These are phyloP conservation scores for Alauda arvensis DNA, from an alignment of 2,797 vertebrate genomes.

Conservation along the genomic window DNA sequence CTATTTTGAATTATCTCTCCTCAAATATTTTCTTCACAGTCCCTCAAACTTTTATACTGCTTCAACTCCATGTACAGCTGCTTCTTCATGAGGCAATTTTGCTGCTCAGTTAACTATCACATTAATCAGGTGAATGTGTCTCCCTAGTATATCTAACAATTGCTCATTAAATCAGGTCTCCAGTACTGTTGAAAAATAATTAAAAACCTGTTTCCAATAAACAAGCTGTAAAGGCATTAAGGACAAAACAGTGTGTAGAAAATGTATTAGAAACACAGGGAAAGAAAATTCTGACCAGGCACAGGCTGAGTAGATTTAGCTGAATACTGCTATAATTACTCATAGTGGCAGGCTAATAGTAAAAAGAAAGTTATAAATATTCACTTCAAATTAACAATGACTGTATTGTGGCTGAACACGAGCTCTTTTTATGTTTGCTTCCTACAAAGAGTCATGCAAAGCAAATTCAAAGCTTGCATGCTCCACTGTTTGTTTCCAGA, in stretches of 20 bases:
- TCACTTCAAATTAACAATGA: constrained; percentile 40
- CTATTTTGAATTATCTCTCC: background rate
- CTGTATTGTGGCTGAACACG: constrained; percentile 23
- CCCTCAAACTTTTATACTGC: background rate
- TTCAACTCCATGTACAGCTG: background rate
- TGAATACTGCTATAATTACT: constrained; percentile 8
- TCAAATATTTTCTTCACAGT: background rate
- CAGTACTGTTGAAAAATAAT: constrained; percentile 41
- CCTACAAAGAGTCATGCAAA: constrained; percentile 32
- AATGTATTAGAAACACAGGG: background rate
- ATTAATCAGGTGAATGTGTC: constrained; percentile 57
- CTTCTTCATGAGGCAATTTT: constrained; percentile 12
- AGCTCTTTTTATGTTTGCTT: constrained; percentile 12
- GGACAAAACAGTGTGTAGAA: background rate
- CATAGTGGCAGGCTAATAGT: background rate
- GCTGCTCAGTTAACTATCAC: constrained; percentile 43
- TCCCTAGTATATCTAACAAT: constrained; percentile 30
- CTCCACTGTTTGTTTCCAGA: constrained; percentile 16
- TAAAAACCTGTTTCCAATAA: constrained; percentile 48
- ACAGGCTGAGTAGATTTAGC: background rate
- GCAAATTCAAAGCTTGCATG: constrained; percentile 13
- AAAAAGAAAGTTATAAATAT: constrained; percentile 51
- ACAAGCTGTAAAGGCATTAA: constrained; percentile 50
- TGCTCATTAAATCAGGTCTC: constrained; percentile 53
- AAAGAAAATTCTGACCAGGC: constrained; percentile 28